Base-by-base conservation (phyloP, 37 sponge, comb jelly and placozoan genomes). In the Halisarca cf. caerulea region DNA sequence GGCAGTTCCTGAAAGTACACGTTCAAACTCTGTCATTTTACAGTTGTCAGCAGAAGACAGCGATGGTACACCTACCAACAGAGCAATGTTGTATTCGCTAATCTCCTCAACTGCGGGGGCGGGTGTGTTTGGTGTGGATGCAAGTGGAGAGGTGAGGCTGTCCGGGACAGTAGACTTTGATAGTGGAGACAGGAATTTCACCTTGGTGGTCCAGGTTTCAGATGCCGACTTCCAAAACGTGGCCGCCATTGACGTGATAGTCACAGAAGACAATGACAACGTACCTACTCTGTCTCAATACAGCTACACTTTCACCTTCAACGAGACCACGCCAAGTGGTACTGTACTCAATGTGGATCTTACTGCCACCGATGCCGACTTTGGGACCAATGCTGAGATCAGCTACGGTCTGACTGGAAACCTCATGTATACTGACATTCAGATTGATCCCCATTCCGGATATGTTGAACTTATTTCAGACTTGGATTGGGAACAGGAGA, bases 241-340 rank as follows among this genome's bases (percentile, higher is more conserved):
- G 28, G 78, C 84, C 0, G 34, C 37, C 59, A 53, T 94, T 40
- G 18, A 40, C 2, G 53, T 94, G 35, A 39, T 33, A 3, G 83
- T 94, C 18, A 54, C 86, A 28, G 89, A 94, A 62, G 94, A 86
- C 18, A 94, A 94, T 54, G 90, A 74, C 54, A 79, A 86, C 42
- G 33, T 17, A 69, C 94, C 94, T 17, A 43, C 25, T 1, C 0
- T 20, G 15, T 37, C 39, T 6, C 62, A 82, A 34, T 45, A 45
- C 20, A 34, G 64, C 0, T 74, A 36, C 36, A 41, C 0, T 74
- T 62, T 62, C 15, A 8, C n/a, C 0, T 60, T 91, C 45, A 1
- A 2, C 34, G 91, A 87, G 74, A 39, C 80, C 36, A 7, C 79
- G 14, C 35, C 51, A 53, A 58, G 68, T 60, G 91, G 88, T 43